Evolutionary conservation across 2,888 invertebrate species (phyloP).

Genomic region (Agrotis clavis): DNA sequence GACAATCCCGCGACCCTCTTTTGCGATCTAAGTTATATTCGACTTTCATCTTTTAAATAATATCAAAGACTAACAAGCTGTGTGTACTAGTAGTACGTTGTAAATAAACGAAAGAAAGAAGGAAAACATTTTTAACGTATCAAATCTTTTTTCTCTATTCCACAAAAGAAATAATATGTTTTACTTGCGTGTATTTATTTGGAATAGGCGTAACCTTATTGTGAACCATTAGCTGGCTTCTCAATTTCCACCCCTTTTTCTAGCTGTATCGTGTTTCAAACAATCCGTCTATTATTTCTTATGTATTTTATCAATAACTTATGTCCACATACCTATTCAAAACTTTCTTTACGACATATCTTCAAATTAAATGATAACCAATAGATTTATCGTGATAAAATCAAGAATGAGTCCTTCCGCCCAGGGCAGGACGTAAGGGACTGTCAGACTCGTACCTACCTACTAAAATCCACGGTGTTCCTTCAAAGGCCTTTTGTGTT

Average conservation of each 20-base stretch:
- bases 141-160: background rate
- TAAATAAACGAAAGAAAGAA: too few relatives aligned
- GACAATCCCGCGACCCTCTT: too few relatives aligned
- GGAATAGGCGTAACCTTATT: background rate
- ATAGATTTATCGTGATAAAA: too few relatives aligned
- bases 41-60: too few relatives aligned
- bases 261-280: background rate
- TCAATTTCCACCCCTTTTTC: background rate
- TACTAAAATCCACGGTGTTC: too few relatives aligned
- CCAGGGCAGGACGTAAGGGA: too few relatives aligned
- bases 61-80: too few relatives aligned
- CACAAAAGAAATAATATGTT: background rate
- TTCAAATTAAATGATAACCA: background rate
- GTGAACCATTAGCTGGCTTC: background rate
- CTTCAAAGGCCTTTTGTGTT: too few relatives aligned
- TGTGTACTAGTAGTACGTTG: too few relatives aligned
- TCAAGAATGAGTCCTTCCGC: background rate
- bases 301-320: too few relatives aligned
- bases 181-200: constrained; percentile 1
- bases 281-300: background rate
- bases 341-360: background rate
- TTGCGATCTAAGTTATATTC: too few relatives aligned
- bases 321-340: background rate
- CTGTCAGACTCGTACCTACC: too few relatives aligned
- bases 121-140: background rate